Evolutionary conservation across 2,113 vertebrate genomes (phyloP).

Genomic region (Tamias sibiricus): DNA sequence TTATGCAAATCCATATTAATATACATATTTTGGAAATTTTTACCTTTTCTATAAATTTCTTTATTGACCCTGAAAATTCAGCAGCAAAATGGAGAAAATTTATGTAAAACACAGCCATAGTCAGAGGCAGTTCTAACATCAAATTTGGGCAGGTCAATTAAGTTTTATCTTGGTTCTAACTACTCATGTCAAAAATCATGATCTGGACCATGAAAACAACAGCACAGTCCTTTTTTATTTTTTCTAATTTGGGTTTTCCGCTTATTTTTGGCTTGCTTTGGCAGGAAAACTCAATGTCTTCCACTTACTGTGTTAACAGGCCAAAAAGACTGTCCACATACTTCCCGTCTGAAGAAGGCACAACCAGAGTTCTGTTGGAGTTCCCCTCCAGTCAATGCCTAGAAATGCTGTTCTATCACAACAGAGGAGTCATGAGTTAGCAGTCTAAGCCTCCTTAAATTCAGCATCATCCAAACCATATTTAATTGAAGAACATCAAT

Average conservation of each 20-base stretch:
- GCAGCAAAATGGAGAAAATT: conserved; percentile 12
- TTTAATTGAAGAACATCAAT: conserved; percentile 11
- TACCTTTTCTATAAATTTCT: not conserved
- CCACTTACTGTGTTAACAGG: not conserved
- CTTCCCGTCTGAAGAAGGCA: not conserved
- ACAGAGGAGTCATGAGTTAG: not conserved
- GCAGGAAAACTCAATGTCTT: not conserved
- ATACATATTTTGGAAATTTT: not conserved
- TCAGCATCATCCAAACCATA: not conserved
- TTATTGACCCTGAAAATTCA: not conserved
- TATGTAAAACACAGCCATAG: not conserved
- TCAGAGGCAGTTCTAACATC: not conserved
- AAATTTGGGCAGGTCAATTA: not conserved
- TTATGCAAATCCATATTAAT: not conserved
- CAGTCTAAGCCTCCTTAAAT: not conserved
- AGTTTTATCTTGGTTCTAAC: not conserved
- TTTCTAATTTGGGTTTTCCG: not conserved
- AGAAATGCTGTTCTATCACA: not conserved
- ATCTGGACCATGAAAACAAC: not conserved
- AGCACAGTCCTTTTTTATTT: not conserved
- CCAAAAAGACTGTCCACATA: not conserved
- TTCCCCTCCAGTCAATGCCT: not conserved
- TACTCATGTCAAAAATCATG: not conserved
- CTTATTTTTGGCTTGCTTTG: not conserved
- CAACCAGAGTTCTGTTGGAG: not conserved